These are phyloP conservation scores for Phorcus lineatus DNA, from an alignment of 2,888 invertebrate species.

Conservation along the genomic window DNA sequence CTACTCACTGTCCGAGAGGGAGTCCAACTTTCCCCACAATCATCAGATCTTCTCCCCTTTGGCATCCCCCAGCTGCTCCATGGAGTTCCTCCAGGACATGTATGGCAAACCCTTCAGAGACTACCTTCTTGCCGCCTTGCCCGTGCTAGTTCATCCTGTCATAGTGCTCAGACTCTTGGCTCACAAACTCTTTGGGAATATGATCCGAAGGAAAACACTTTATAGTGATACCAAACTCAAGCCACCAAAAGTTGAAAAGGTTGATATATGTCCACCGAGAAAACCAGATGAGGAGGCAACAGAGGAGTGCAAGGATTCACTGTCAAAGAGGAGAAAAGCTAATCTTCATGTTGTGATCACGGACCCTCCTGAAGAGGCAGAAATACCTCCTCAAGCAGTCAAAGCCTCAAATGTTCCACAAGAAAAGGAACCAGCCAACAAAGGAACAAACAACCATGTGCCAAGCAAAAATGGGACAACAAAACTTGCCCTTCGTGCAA, in stretches of 20 bases:
- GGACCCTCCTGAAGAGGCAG: conserved; percentile 35
- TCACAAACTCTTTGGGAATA: conserved; percentile 79
- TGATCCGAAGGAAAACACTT: conserved; percentile 76
- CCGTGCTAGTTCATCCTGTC: conserved; percentile 79
- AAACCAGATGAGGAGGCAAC: conserved; percentile 24
- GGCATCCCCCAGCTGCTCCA: conserved; percentile 62
- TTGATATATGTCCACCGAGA: conserved; percentile 64
- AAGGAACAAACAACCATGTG: conserved; percentile 31
- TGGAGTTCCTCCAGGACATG: conserved; percentile 60
- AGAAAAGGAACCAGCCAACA: background rate
- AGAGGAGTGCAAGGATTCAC: conserved; percentile 32
- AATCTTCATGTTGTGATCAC: conserved; percentile 56
- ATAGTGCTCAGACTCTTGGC: conserved; percentile 79
- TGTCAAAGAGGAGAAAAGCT: conserved; percentile 39
- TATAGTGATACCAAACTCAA: conserved; percentile 53
- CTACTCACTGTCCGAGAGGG: conserved; percentile 40
- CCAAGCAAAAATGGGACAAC: conserved; percentile 60
- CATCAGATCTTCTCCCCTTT: conserved; percentile 57
- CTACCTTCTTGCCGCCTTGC: conserved; percentile 74
- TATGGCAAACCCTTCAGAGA: conserved; percentile 64
- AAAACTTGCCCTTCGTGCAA: conserved; percentile 67
- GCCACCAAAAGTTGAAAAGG: conserved; percentile 59
- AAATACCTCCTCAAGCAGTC: background rate
- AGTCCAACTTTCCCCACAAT: conserved; percentile 6
- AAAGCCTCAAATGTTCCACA: conserved; percentile 1